Percentiles rank a stretch among this genome's conserved stretches.
phyloP scores from a whole-genome alignment of 1,140 invertebrate species.

The Temnothorax longispinosus region DNA sequence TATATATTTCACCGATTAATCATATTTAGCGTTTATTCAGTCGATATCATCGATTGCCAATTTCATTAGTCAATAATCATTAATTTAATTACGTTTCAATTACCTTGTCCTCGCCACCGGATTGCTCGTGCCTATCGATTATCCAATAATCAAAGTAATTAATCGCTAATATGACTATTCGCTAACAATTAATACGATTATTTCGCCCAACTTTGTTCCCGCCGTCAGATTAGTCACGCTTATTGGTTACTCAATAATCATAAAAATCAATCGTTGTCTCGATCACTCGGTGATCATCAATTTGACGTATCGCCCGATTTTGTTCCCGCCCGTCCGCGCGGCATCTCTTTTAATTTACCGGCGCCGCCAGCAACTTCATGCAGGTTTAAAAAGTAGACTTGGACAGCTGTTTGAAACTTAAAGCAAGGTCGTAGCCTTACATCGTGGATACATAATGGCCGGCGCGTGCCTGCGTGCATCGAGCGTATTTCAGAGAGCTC shows the following conservation, averaged over 20 bases:
- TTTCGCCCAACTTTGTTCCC: neutral
- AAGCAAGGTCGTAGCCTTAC: conserved; percentile 81
- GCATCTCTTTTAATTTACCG: conserved; percentile 14
- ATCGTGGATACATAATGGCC: conserved; percentile 61
- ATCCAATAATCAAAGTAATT: conserved; percentile 29
- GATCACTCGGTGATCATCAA: conserved; percentile 7
- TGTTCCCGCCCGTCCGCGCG: neutral
- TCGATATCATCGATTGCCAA: neutral
- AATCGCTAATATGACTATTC: conserved; percentile 10
- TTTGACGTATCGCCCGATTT: conserved; percentile 47
- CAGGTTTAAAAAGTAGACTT: conserved; percentile 72
- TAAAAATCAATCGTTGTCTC: conserved; percentile 4
- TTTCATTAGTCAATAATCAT: conserved; percentile 23
- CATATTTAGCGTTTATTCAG: conserved; percentile 15
- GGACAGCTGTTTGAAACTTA: conserved; percentile 81
- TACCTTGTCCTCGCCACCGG: neutral
- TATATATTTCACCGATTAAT: neutral
- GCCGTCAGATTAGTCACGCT: neutral
- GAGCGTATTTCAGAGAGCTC: conserved; percentile 30
- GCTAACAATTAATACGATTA: conserved; percentile 8
- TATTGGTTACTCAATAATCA: neutral
- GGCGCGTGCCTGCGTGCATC: conserved; percentile 39
- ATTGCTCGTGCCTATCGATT: neutral
- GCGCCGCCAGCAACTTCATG: conserved; percentile 41
- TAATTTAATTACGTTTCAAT: conserved; percentile 12